phyloP scores from a whole-genome alignment of 2,888 invertebrate species.

The Melolontha melolontha region DNA sequence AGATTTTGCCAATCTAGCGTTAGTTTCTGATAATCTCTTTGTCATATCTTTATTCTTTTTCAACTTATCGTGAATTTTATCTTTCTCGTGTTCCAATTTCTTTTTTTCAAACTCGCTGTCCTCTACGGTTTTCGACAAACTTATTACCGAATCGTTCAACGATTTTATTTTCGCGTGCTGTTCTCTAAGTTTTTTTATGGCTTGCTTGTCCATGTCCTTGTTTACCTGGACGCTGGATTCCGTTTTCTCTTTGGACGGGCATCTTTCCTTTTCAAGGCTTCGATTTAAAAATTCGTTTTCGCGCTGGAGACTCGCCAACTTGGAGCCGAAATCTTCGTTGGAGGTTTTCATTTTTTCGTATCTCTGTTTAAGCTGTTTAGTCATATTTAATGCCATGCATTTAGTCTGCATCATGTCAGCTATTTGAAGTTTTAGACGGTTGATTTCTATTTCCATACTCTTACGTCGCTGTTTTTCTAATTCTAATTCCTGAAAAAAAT shows the following conservation, averaged over 20 bases:
- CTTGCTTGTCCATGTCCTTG: slow-evolving; percentile 7
- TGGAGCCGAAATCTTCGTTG: slow-evolving; percentile 26
- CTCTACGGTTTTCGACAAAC: slow-evolving; percentile 41
- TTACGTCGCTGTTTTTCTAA: slow-evolving; percentile 36
- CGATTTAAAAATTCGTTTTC: slow-evolving; percentile 44
- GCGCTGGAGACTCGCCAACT: slow-evolving; percentile 40
- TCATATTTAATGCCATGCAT: slow-evolving; percentile 42
- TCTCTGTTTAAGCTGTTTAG: slow-evolving; percentile 46
- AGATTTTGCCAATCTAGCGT: slow-evolving; percentile 42
- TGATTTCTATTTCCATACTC: slow-evolving; percentile 41
- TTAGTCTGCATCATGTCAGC: slow-evolving; percentile 43
- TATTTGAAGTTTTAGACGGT: slow-evolving; percentile 40
- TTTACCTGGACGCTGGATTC: slow-evolving; percentile 25
- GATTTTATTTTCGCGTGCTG: slow-evolving; percentile 44
- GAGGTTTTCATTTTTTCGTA: slow-evolving; percentile 41
- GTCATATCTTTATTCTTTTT: slow-evolving; percentile 44
- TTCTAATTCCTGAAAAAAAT: slow-evolving; percentile 34
- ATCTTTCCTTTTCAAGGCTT: slow-evolving; percentile 41
- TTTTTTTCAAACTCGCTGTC: slow-evolving; percentile 45
- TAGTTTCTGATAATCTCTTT: slow-evolving; percentile 43
- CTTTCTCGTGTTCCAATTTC: slow-evolving; percentile 37
- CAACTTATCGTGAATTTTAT: slow-evolving; percentile 41
- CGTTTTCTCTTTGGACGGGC: slow-evolving; percentile 19
- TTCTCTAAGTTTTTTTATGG: slow-evolving; percentile 19
- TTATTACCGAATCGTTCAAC: slow-evolving; percentile 43